Evolutionary conservation across 2,888 invertebrate species (phyloP).

Genomic region (Parochlus steinenii): DNA sequence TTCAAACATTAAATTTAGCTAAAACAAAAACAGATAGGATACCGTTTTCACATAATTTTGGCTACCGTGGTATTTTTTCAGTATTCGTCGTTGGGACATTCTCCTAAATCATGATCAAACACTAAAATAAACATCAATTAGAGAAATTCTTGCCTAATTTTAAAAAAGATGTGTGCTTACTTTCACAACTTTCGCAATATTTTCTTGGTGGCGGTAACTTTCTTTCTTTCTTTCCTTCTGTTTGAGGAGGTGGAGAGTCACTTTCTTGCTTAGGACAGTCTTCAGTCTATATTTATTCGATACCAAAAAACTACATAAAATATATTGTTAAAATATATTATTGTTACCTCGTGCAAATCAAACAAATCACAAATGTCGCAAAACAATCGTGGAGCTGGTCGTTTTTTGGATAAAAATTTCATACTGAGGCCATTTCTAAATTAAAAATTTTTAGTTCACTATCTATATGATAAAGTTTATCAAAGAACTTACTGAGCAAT

Average conservation of each 20-base stretch:
- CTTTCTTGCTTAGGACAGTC: conserved; percentile 81
- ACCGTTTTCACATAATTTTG: too few species aligned
- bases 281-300: too few species aligned
- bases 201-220: conserved; percentile 40
- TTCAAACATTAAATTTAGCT: too few species aligned
- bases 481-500: conserved; percentile 32
- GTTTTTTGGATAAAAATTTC: conserved; percentile 22
- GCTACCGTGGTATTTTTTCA: too few species aligned
- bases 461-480: not conserved
- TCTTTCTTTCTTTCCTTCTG: conserved; percentile 22
- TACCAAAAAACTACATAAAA: too few species aligned
- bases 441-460: conserved; percentile 1
- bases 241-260: conserved; percentile 33
- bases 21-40: conserved; percentile 2
- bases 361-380: conserved; percentile 97
- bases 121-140: conserved; percentile 1
- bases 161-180: conserved; percentile 31
- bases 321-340: too few species aligned
- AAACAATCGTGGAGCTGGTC: conserved; percentile 62
- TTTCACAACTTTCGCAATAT: conserved; percentile 89
- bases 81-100: conserved; percentile 11
- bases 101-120: conserved; percentile 8
- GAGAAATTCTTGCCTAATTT: conserved; percentile 7
- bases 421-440: conserved; percentile 14
- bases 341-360: conserved; percentile 92